Evolutionary conservation across 2,113 vertebrate species (phyloP).

Genomic region (Brachyhypopomus gauderio): DNA sequence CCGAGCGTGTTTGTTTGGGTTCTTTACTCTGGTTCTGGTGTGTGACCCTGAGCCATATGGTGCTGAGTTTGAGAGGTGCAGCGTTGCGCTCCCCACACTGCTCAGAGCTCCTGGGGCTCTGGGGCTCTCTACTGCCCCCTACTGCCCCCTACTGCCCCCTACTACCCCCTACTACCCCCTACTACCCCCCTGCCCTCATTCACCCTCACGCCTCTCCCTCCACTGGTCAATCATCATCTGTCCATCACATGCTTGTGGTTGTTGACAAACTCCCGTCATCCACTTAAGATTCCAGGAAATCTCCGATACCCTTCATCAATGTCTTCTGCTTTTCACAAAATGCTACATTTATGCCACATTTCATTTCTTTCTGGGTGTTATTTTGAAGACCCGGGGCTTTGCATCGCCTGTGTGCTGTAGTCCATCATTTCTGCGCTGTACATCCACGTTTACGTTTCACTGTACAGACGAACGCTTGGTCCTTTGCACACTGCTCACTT

Average conservation of each 20-base stretch:
- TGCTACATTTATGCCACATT: neutral
- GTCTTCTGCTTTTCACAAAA: constrained; percentile 38
- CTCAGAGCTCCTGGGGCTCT: neutral
- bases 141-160: too few relatives aligned
- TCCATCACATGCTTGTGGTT: constrained; percentile 7
- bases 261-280: neutral
- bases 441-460: neutral
- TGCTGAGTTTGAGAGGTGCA: too few relatives aligned
- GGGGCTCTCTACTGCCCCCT: neutral
- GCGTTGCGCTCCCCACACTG: neutral
- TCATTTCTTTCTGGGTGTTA: neutral
- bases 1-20: too few relatives aligned
- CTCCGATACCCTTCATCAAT: neutral
- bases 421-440: neutral
- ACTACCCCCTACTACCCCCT: too few relatives aligned
- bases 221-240: neutral
- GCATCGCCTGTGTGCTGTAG: neutral
- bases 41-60: too few relatives aligned
- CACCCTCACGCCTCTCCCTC: neutral
- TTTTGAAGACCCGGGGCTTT: neutral
- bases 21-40: too few relatives aligned
- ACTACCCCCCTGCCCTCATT: neutral
- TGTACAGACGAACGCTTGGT: neutral
- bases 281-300: neutral
- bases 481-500: neutral